Percentiles rank a stretch among this genome's conserved stretches.
phyloP scores from a whole-genome alignment of 2,797 vertebrate species.

The Trichosurus vulpecula region DNA sequence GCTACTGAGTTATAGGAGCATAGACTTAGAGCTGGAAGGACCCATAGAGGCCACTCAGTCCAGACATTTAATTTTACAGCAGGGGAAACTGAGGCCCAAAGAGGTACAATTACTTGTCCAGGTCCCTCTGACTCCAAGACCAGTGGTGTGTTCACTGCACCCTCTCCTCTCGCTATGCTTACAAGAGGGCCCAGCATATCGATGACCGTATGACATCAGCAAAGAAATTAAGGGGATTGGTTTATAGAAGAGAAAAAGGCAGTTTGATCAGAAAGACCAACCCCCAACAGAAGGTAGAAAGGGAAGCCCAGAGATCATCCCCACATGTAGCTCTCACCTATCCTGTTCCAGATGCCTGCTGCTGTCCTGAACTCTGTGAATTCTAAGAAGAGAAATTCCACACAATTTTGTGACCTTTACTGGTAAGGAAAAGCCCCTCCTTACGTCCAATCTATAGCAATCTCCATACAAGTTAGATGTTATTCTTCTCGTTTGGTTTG shows the following conservation, averaged over 20 bases:
- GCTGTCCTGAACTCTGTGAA: conserved; percentile 55
- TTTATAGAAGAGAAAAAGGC: conserved; percentile 32
- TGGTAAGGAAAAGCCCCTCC: background rate
- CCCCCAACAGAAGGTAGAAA: conserved; percentile 17
- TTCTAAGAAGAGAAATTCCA: conserved; percentile 25
- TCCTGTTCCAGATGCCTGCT: conserved; percentile 35
- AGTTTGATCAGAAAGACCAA: conserved; percentile 38
- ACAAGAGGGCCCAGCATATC: conserved; percentile 36
- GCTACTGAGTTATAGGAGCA: background rate
- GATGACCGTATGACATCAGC: conserved; percentile 27
- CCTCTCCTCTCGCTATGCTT: background rate
- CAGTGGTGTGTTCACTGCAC: background rate
- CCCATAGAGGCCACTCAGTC: background rate
- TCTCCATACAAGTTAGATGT: conserved; percentile 4
- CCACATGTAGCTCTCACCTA: conserved; percentile 34
- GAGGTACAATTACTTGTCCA: background rate
- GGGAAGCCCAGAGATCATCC: conserved; percentile 36
- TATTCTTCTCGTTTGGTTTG: conserved; percentile 40
- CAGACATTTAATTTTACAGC: background rate
- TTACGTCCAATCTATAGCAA: conserved; percentile 18
- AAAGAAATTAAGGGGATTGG: conserved; percentile 53
- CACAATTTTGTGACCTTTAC: background rate
- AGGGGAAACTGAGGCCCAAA: background rate
- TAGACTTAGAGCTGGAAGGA: background rate
- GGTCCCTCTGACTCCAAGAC: background rate